Evolutionary conservation across 2,113 vertebrate species (phyloP).

Genomic region (human): GRCh38 chr7:14959501-14960000

Average conservation of each 20-base stretch:
- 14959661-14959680: constrained; percentile 4
- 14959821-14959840: neutral
- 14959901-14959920: neutral
- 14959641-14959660: constrained; percentile 11
- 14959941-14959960: neutral
- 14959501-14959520: neutral
- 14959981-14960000: neutral
- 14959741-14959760: neutral
- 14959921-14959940: neutral
- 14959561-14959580: constrained; percentile 40
- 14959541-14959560: constrained; percentile 63
- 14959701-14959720: neutral
- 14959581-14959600: neutral
- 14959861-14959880: neutral
- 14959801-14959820: neutral
- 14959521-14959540: constrained; percentile 43
- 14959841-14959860: neutral
- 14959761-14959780: neutral
- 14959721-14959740: neutral
- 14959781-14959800: neutral
- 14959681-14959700: neutral
- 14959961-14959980: neutral
- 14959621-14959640: neutral
- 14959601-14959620: neutral
- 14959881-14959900: neutral